These are phyloP conservation scores for Pissodes strobi DNA, from an alignment of 1,140 invertebrate genomes.

Conservation along the genomic window DNA sequence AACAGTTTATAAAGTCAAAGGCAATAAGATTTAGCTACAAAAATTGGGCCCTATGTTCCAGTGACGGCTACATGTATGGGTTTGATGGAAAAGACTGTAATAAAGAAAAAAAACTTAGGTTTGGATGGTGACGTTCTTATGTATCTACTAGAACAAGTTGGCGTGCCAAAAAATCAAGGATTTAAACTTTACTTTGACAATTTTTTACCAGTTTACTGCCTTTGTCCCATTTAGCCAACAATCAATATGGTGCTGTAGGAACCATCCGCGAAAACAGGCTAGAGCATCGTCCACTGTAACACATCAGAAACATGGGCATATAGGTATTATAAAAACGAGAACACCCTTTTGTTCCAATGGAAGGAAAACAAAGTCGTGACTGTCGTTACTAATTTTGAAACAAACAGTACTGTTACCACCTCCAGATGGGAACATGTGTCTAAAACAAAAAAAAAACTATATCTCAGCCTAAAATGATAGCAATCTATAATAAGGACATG, in stretches of 20 bases:
- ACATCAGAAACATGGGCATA: neutral
- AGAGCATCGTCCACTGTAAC: neutral
- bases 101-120: slow-evolving; percentile 26
- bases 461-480: too few relatives aligned
- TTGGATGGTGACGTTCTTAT: slow-evolving; percentile 37
- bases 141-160: slow-evolving; percentile 19
- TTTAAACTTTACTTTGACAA: neutral
- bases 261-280: neutral
- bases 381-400: neutral
- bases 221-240: too few relatives aligned
- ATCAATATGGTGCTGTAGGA: neutral
- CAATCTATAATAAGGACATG: too few relatives aligned
- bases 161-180: slow-evolving; percentile 24
- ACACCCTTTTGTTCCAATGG: neutral
- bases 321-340: neutral
- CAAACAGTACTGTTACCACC: too few relatives aligned
- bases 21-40: slow-evolving; percentile 43
- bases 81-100: slow-evolving; percentile 36
- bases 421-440: neutral
- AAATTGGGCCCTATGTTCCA: slow-evolving; percentile 38
- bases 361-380: too few relatives aligned
- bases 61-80: slow-evolving; percentile 27
- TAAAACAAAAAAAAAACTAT: neutral
- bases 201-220: neutral
- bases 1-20: slow-evolving; percentile 6